Evolutionary conservation across 2,113 vertebrate species (phyloP), one percentile per base, ranked within the genome.

Genomic region (Stigmatopora nigra): DNA sequence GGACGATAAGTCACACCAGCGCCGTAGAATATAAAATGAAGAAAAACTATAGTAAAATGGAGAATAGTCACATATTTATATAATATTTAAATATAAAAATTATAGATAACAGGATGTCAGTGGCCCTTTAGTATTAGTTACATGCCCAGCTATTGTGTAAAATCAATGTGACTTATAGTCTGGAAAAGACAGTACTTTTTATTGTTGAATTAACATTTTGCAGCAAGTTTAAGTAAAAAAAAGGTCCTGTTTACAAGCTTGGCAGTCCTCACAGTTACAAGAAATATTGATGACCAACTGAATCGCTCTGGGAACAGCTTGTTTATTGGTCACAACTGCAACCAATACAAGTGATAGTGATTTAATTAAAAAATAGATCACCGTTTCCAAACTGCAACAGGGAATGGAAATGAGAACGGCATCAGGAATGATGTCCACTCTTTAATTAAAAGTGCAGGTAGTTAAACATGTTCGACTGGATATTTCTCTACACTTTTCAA

Each of bases 361-460:
- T 61, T 61, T 61, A 61, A 61, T 61, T 61, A 61, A 61, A 61
- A 61, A 61, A 11, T 61, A 9, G 36, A 44, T 9, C 17, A 19
- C 11, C 16, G 38, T 20, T 44, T 20, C 58, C n/a, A 45, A 44
- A 44, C 16, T 61, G 5, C 45, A 25, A 14, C 5, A 20, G 58
- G 41, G 58, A 44, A n/a, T 59, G n/a, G 8, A 36, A 44, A 44
- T 8, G n/a, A 7, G 38, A 13, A 20, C 3, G 58, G n/a, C 36
- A 61, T 44, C 38, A n/a, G 16, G 1, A n/a, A 38, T 61, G 20
- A 61, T 61, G 38, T 44, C 12, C 44, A 38, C 58, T 8, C 3
- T 38, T 20, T 14, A 45, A 44, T 44, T 45, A 6, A n/a, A 13
- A 20, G 58, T 44, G n/a, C 14, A n/a, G 38, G 14, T 55, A 14